Percentiles rank a stretch among this genome's conserved stretches.
These are phyloP conservation scores for Cynoglossus semilaevis DNA, from an alignment of 2,113 vertebrate species.

Conservation along the genomic window DNA sequence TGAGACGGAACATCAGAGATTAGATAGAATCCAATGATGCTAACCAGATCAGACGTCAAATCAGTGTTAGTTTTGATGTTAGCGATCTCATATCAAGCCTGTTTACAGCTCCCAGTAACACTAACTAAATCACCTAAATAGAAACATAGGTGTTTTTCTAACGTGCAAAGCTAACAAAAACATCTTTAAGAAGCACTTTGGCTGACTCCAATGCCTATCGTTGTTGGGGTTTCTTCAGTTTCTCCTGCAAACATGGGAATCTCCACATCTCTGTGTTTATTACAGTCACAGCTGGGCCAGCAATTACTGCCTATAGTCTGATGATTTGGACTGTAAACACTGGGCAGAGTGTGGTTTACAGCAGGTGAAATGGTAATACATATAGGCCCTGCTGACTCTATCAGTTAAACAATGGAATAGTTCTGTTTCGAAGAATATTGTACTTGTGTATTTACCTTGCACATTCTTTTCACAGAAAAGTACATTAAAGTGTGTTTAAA, in stretches of 20 bases:
- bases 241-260: conserved; percentile 20
- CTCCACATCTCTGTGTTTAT: conserved; percentile 19
- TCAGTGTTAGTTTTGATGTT: conserved; percentile 2
- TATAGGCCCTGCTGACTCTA: not conserved
- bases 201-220: no score
- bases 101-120: conserved; percentile 28
- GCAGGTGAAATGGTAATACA: conserved; percentile 8
- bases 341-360: not conserved
- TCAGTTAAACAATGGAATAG: not conserved
- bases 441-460: not conserved
- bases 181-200: not conserved
- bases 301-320: conserved; percentile 7
- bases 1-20: conserved; percentile 19
- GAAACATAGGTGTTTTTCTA: no score
- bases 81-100: conserved; percentile 7
- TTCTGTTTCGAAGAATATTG: not conserved
- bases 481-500: no score
- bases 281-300: conserved; percentile 36
- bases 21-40: conserved; percentile 3
- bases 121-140: no score
- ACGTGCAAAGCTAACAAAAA: no score
- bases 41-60: conserved; percentile 12
- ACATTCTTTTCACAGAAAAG: no score
- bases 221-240: not conserved
- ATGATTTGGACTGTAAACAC: not conserved